A percentile compares a stretch with the other conserved stretches of the same genome.
Evolutionary conservation across 2,113 vertebrate species (phyloP).

Genomic region (Ophthalmolycus amberensis): DNA sequence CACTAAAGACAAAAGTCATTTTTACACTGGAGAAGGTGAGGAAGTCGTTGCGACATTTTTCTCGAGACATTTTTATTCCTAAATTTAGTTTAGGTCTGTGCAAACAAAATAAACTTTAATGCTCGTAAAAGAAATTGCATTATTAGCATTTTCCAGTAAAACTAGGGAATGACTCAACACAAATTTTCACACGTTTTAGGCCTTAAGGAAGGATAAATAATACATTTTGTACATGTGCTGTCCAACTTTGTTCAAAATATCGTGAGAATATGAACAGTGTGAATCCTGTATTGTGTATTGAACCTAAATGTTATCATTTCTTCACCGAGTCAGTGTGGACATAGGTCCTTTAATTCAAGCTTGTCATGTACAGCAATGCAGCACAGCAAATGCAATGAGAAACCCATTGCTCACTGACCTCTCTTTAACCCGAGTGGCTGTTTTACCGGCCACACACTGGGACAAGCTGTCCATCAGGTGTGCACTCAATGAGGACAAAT

Average conservation of each 20-base stretch:
- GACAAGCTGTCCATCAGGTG: slow-evolving; percentile 71
- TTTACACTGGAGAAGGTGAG: neutral
- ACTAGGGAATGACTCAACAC: neutral
- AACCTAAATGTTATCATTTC: neutral
- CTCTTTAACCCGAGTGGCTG: slow-evolving; percentile 66
- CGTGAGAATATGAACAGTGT: neutral
- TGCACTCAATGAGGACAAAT: slow-evolving; percentile 57
- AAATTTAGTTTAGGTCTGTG: neutral
- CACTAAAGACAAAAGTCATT: neutral
- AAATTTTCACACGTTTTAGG: neutral
- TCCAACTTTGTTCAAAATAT: neutral
- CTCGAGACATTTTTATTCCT: neutral
- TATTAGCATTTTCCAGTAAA: neutral
- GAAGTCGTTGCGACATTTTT: neutral
- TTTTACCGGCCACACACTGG: slow-evolving; percentile 56
- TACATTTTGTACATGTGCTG: neutral
- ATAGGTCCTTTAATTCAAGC: slow-evolving; percentile 23
- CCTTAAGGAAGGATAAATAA: neutral
- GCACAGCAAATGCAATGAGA: slow-evolving; percentile 51
- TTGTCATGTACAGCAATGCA: slow-evolving; percentile 35
- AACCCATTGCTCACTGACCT: slow-evolving; percentile 67
- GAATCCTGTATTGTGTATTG: slow-evolving; percentile 3
- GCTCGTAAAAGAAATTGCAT: neutral
- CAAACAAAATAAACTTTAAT: neutral
- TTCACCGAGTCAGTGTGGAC: neutral